Conservation (phyloP, 2,797 vertebrate species). For the Gila robusta region DNA sequence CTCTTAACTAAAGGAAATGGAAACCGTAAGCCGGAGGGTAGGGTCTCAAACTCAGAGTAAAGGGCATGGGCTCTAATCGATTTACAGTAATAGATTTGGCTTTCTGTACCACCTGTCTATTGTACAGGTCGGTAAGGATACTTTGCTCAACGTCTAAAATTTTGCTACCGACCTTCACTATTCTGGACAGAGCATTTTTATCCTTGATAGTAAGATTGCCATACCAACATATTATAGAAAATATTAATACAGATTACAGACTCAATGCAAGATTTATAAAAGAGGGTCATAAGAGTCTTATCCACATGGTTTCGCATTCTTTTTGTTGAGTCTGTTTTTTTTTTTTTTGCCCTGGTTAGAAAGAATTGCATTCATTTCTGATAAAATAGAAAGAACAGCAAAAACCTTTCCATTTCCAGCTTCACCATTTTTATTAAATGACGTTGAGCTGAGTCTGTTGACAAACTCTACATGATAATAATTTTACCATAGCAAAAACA, state of each 20-base stretch:
- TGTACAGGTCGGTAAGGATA: not conserved
- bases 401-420: slow-evolving; percentile 19
- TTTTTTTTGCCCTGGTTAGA: not conserved
- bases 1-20: not conserved
- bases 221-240: not conserved
- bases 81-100: not conserved
- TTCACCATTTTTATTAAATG: slow-evolving; percentile 5
- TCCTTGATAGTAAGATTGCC: not conserved
- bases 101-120: not conserved
- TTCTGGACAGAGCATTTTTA: not conserved
- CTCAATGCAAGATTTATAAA: too few species aligned
- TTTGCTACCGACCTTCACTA: not conserved
- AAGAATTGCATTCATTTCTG: not conserved
- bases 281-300: too few species aligned
- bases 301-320: not conserved
- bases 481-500: not conserved
- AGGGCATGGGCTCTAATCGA: not conserved
- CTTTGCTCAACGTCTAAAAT: not conserved
- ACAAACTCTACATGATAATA: not conserved
- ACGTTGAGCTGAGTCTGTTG: not conserved
- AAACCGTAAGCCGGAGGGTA: not conserved
- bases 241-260: too few species aligned
- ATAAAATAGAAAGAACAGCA: slow-evolving; percentile 26
- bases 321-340: not conserved
- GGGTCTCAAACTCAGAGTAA: not conserved